Percentiles rank a stretch among this genome's conserved stretches.
Evolutionary conservation across 2,888 invertebrate species (phyloP).

Genomic region (Drosophila macrospina): DNA sequence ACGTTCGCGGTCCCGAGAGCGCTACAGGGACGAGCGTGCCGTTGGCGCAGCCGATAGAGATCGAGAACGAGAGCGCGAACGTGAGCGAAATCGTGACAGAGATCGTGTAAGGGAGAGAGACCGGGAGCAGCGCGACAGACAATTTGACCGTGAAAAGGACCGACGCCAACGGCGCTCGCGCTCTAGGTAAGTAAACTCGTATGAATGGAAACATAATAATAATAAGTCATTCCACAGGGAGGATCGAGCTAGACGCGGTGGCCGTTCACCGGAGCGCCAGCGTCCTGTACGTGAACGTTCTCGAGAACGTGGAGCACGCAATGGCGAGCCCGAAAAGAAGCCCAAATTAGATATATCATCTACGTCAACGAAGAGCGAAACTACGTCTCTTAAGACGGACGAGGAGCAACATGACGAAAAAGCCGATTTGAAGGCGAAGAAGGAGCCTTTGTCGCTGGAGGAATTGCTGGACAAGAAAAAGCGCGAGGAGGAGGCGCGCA

Average conservation of each 20-base stretch:
- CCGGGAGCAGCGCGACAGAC: conserved; percentile 57
- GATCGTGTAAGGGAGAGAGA: conserved; percentile 53
- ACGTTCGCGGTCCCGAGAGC: conserved; percentile 86
- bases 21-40: conserved; percentile 64
- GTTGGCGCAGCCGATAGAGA: conserved; percentile 62
- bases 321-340: conserved; percentile 71
- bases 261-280: conserved; percentile 66
- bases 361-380: conserved; percentile 11
- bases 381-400: conserved; percentile 65
- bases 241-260: conserved; percentile 62
- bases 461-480: conserved; percentile 98
- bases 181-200: conserved; percentile 60
- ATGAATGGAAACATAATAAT: neutral
- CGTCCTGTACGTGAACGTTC: conserved; percentile 64
- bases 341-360: conserved; percentile 39
- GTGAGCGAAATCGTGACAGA: conserved; percentile 61
- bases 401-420: conserved; percentile 85
- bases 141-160: conserved; percentile 69
- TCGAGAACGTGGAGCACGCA: conserved; percentile 54
- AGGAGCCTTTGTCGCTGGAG: conserved; percentile 97
- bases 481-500: conserved; percentile 96
- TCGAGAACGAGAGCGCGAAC: conserved; percentile 50
- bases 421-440: conserved; percentile 81
- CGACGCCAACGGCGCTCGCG: conserved; percentile 74
- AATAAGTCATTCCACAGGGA: conserved; percentile 39